Base-by-base conservation (phyloP, 2,113 vertebrate genomes). In the Marmota flaviventris region DNA sequence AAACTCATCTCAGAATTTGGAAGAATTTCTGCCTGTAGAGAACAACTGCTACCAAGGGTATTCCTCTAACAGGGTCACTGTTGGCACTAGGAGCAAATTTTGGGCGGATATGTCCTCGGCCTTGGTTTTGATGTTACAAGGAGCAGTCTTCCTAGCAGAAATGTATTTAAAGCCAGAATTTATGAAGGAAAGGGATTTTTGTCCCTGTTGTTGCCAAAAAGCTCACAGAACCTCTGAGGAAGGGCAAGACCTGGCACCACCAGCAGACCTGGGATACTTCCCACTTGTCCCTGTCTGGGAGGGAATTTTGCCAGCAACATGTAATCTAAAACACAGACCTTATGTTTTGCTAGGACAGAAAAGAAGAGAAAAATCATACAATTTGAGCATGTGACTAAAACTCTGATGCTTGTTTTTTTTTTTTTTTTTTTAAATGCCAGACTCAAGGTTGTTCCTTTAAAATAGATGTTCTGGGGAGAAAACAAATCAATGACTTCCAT, bases 11-110 rank as follows among this genome's bases (percentile, higher is more conserved):
- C 56, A 79, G 81, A 18, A 63, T 2, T 4, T 10, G 39, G 25
- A 73, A 37, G 53, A 84, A 16, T 29, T 63, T 32, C 39, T 5
- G 18, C 9, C 73, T 25, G 18, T 1, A 48, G 39, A 78, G 72
- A 58, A 27, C 12, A 48, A 12, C 0, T 0, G 27, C 24, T 8
- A 0, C 77, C 8, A 25, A 20, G 61, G 29, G 34, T 2, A 0
- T 12, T 20, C 5, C 2, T 58, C 22, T 32, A 2, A 8, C 22
- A 39, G 10, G 24, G 42, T 7, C n/a, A 9, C 14, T 1, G 20
- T 0, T 0, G 2, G 72, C 56, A 18, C 0, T 6, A 77, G 42
- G 18, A 42, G n/a, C 42, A 37, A 4, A n/a, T 29, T 78, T 32
- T 51, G 72, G 61, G 63, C 27, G 8, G 11, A 61, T 27, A 7